Conservation (phyloP, 2,888 invertebrate species). For the Callosobruchus maculatus region DNA sequence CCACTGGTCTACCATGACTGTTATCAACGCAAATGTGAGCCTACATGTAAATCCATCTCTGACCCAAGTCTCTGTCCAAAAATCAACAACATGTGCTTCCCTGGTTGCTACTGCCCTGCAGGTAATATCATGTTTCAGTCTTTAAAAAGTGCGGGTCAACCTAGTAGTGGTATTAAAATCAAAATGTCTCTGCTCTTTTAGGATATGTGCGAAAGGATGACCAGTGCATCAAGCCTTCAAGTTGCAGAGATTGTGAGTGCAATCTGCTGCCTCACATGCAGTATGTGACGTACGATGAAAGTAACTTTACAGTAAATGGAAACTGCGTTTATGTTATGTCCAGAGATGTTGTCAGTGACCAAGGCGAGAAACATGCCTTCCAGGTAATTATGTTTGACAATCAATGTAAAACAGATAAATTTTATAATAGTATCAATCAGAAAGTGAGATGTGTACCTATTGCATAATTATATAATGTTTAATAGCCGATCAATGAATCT, state of each 20-base stretch:
- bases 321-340: conserved; percentile 83
- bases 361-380: conserved; percentile 52
- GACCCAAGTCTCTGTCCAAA: conserved; percentile 60
- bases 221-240: conserved; percentile 64
- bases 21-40: conserved; percentile 74
- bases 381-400: conserved; percentile 41
- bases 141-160: no score
- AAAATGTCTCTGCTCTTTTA: background rate
- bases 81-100: conserved; percentile 67
- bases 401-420: background rate
- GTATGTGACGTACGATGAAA: conserved; percentile 79
- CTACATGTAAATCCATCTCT: conserved; percentile 64
- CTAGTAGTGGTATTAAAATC: no score
- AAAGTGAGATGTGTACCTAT: no score
- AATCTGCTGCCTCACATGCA: conserved; percentile 75
- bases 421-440: no score
- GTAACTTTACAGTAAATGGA: conserved; percentile 73
- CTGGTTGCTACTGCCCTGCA: conserved; percentile 82
- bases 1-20: conserved; percentile 82
- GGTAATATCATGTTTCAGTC: background rate
- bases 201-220: conserved; percentile 66
- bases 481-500: no score
- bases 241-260: conserved; percentile 73
- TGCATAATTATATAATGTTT: no score
- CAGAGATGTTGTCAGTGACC: conserved; percentile 50